Evolutionary conservation across 2,113 vertebrate species (phyloP).

Genomic region (Cyanistes caeruleus): DNA sequence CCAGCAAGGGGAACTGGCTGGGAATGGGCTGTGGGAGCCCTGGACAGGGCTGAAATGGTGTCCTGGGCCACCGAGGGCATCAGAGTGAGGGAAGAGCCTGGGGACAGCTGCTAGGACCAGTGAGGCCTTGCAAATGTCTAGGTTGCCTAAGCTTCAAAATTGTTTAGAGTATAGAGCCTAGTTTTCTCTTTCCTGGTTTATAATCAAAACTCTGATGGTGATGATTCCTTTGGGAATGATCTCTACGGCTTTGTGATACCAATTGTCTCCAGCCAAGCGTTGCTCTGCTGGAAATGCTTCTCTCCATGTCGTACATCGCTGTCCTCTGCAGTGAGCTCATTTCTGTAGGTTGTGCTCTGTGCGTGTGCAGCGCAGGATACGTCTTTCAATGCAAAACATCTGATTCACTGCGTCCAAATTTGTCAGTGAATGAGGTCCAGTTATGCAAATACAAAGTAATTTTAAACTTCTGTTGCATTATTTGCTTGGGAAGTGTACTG

Average conservation of each 20-base stretch:
- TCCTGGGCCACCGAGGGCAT: background rate
- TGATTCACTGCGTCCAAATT: background rate
- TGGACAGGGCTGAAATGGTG: fast-evolving
- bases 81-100: fast-evolving
- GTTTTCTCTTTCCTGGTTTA: background rate
- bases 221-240: background rate
- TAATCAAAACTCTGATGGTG: fast-evolving
- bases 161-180: background rate
- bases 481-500: background rate
- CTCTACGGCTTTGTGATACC: background rate
- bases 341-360: background rate
- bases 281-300: background rate
- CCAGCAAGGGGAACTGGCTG: background rate
- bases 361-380: fast-evolving
- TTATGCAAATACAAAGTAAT: background rate
- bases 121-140: background rate
- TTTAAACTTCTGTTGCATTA: background rate
- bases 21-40: background rate
- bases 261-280: fast-evolving
- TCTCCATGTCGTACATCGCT: fast-evolving
- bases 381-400: background rate
- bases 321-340: background rate
- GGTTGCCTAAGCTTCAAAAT: background rate
- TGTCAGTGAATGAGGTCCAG: background rate
- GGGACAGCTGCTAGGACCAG: fast-evolving